Percentiles rank a stretch among this genome's conserved stretches.
Evolutionary conservation across 2,888 invertebrate genomes (phyloP).

Genomic region (Epistrophe eligans): DNA sequence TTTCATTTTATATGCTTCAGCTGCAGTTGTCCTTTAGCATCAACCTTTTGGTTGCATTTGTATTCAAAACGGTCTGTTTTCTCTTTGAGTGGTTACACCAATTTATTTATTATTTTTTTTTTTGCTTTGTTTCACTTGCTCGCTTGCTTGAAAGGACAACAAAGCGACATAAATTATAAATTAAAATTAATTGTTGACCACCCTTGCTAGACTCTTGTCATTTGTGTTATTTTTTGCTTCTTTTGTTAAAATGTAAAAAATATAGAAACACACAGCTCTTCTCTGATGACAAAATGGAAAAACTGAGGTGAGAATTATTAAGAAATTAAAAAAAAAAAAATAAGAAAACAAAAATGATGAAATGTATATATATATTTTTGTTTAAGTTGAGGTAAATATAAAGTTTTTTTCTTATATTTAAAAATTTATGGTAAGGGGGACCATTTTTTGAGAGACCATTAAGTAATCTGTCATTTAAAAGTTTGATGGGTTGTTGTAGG

Average conservation of each 20-base stretch:
- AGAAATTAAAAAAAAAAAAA: too few relatives aligned
- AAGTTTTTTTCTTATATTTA: not conserved
- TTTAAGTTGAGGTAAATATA: not conserved
- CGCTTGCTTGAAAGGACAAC: not conserved
- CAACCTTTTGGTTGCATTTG: not conserved
- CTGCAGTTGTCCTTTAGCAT: not conserved
- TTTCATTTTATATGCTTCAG: conserved; percentile 16
- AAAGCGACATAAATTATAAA: not conserved
- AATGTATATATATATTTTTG: not conserved
- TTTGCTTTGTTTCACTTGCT: not conserved
- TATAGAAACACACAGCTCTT: not conserved
- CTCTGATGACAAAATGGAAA: not conserved
- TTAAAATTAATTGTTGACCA: conserved; percentile 11
- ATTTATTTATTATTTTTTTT: not conserved
- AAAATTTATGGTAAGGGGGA: not conserved
- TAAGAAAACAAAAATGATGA: not conserved
- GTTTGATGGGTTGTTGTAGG: not conserved
- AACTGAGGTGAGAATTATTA: not conserved
- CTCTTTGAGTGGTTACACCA: not conserved
- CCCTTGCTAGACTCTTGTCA: not conserved
- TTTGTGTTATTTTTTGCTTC: not conserved
- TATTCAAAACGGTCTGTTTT: not conserved
- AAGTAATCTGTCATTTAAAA: not conserved
- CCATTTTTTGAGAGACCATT: not conserved
- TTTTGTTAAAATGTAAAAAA: not conserved